Evolutionary conservation across 2,888 invertebrate species (phyloP).

Genomic region (Seira sanloemensis): DNA sequence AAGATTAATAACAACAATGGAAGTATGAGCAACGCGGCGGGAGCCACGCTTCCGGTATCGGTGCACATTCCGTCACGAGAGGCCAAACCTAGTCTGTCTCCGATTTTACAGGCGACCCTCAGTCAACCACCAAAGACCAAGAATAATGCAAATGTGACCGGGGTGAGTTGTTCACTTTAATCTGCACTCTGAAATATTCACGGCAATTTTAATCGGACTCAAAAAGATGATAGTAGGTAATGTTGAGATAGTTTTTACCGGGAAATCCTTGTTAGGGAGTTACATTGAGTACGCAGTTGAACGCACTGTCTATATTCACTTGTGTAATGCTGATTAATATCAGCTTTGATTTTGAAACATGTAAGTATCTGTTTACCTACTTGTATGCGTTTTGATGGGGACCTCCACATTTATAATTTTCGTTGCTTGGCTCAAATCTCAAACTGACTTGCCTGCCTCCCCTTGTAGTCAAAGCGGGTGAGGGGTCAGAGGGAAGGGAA

Average conservation of each 20-base stretch:
- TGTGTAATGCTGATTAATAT: too few species aligned
- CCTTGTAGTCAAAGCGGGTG: slow-evolving; percentile 28
- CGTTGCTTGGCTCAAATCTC: too few species aligned
- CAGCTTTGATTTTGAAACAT: too few species aligned
- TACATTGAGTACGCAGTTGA: too few species aligned
- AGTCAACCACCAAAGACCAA: slow-evolving; percentile 80
- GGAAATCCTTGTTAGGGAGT: too few species aligned
- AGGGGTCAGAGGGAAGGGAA: slow-evolving; percentile 47
- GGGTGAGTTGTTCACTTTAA: slow-evolving; percentile 71
- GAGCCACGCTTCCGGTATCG: slow-evolving; percentile 74
- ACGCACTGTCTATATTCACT: too few species aligned
- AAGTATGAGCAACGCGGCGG: slow-evolving; percentile 67
- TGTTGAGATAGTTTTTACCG: too few species aligned
- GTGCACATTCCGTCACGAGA: slow-evolving; percentile 74
- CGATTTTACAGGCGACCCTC: slow-evolving; percentile 89
- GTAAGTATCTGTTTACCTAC: too few species aligned
- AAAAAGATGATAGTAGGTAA: too few species aligned
- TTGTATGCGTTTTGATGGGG: too few species aligned
- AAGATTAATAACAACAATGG: slow-evolving; percentile 46
- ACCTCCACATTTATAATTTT: not conserved
- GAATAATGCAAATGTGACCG: slow-evolving; percentile 47
- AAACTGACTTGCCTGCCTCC: not conserved
- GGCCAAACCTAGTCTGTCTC: slow-evolving; percentile 79
- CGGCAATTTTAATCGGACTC: too few species aligned
- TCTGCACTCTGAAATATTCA: too few species aligned